Evolutionary conservation across 2,888 invertebrate genomes (phyloP).

Genomic region (Megamerina dolium): DNA sequence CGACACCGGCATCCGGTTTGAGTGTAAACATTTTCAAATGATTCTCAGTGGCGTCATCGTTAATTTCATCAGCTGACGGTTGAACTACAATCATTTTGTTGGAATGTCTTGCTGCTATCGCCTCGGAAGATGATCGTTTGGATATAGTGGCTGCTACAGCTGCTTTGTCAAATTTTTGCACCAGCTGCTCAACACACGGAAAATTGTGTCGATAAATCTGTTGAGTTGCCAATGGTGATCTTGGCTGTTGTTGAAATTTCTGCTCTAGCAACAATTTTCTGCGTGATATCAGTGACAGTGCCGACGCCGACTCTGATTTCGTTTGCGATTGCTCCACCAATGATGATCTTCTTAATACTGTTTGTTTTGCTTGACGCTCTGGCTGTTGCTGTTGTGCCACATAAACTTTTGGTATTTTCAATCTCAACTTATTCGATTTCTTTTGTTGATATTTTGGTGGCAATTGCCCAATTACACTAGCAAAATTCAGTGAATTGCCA

Average conservation of each 20-base stretch:
- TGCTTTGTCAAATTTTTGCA: slow-evolving; percentile 32
- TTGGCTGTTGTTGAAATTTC: slow-evolving; percentile 11
- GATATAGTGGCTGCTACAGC: no score
- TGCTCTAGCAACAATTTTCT: slow-evolving; percentile 22
- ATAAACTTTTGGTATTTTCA: slow-evolving; percentile 17
- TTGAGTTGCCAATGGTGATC: neutral
- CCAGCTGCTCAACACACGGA: slow-evolving; percentile 28
- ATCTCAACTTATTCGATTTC: slow-evolving; percentile 17
- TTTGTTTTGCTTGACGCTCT: slow-evolving; percentile 8
- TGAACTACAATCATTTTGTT: slow-evolving; percentile 24
- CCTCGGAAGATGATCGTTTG: no score
- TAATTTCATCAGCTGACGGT: slow-evolving; percentile 15
- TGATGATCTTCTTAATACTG: neutral
- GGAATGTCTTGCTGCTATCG: slow-evolving; percentile 17
- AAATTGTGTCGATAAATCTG: slow-evolving; percentile 1
- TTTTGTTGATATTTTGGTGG: slow-evolving; percentile 1
- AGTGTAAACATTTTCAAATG: slow-evolving; percentile 12
- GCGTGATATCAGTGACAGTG: slow-evolving; percentile 17
- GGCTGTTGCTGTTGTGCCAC: slow-evolving; percentile 5
- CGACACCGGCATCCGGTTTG: slow-evolving; percentile 18
- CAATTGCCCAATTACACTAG: no score
- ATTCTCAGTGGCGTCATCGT: slow-evolving; percentile 11
- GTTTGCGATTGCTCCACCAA: neutral
- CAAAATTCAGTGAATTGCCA: slow-evolving; percentile 20
- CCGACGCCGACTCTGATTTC: slow-evolving; percentile 4